Base-by-base conservation (phyloP, 2,113 vertebrate species). In the Corydoras sp. region DNA sequence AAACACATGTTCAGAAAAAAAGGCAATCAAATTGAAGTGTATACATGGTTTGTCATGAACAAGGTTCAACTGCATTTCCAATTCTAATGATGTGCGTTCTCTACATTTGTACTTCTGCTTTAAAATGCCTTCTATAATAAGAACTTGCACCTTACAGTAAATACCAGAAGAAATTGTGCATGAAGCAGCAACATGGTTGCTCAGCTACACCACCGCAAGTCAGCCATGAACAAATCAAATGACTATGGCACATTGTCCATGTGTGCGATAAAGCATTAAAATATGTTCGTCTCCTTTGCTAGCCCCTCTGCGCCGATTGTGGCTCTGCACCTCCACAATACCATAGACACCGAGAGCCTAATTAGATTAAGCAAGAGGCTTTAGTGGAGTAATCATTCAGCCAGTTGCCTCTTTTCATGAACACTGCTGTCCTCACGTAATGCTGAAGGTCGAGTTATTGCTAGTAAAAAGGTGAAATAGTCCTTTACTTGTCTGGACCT, bases 341-440 rank as follows among this genome's bases (percentile, higher is more conserved):
- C 84, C 74, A 79, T 78, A 83, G 83, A 86, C 83, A 86, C 87
- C 86, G 85, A 87, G 88, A 89, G 86, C 80, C 88, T 91, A 92
- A 95, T 93, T 93, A 91, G 92, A 93, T 94, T 93, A 92, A 89
- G 86, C 82, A 69, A 89, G 84, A 86, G 89, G 89, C 90, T 93
- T 93, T 92, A 89, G 88, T 87, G 85, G 90, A 91, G 90, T 95
- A 92, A 95, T 91, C 92, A 92, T 89, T 88, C 82, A 86, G 89
- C 85, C 83, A 88, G 85, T 86, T 88, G 89, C 88, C 90, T 88
- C 83, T 84, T 87, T 74, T 82, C 78, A 86, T 88, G 80, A 85
- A 87, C 83, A 77, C 74, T 29, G 29, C 76, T 72, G 81, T 81
- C 58, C 70, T 77, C 79, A 84, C 76, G 73, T 74, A 85, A 81